Evolutionary conservation across 2,888 invertebrate species (phyloP).

Genomic region (Congeria kusceri): DNA sequence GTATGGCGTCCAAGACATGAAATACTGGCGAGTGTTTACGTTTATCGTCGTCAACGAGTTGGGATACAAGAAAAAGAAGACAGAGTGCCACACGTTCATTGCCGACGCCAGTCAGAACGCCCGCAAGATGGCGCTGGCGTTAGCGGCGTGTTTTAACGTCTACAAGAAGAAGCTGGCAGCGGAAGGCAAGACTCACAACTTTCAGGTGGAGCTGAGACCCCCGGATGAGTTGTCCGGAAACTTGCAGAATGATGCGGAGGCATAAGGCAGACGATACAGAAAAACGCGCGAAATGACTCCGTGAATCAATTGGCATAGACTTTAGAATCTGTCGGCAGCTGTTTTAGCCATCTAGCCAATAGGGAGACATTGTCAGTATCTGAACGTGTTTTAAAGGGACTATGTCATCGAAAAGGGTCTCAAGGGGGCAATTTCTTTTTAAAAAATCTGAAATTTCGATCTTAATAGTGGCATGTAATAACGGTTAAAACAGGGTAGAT

Average conservation of each 20-base stretch:
- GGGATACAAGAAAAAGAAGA: conserved; percentile 75
- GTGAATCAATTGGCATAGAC: not conserved
- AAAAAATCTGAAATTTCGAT: no score
- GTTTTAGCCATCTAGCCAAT: no score
- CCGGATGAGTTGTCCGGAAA: conserved; percentile 78
- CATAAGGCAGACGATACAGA: conserved; percentile 29
- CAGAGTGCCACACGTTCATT: conserved; percentile 83
- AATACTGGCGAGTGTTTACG: conserved; percentile 83
- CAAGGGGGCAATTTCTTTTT: no score
- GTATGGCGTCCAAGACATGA: conserved; percentile 84
- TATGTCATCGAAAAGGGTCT: no score
- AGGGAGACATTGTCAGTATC: no score
- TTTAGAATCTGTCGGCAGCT: not conserved
- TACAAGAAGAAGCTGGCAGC: conserved; percentile 74
- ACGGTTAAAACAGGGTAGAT: no score
- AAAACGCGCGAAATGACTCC: not conserved
- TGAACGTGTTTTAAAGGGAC: no score
- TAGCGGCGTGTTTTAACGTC: conserved; percentile 77
- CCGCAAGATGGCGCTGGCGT: conserved; percentile 78
- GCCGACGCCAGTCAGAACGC: conserved; percentile 80
- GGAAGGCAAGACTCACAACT: conserved; percentile 75
- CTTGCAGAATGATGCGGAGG: conserved; percentile 69
- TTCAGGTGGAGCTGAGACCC: conserved; percentile 79
- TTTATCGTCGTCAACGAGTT: conserved; percentile 84
- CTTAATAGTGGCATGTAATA: no score